Evolutionary conservation across 2,888 invertebrate genomes (phyloP).

Genomic region (Stramonita haemastoma): DNA sequence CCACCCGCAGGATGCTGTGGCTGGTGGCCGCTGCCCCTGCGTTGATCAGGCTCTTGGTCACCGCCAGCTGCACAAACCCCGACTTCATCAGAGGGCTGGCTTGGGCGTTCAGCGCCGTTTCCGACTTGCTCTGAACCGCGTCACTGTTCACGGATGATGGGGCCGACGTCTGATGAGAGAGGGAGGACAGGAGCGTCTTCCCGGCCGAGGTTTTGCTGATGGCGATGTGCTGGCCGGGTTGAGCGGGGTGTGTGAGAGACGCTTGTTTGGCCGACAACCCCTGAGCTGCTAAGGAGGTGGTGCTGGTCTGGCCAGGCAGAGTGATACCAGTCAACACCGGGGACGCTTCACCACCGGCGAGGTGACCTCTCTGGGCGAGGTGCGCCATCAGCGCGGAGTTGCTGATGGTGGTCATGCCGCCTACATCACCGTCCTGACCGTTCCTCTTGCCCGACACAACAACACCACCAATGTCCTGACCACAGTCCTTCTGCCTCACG

Average conservation of each 20-base stretch:
- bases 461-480: not conserved
- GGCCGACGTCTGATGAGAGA: not conserved
- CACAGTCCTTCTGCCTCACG: not conserved
- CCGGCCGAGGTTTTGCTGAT: not conserved
- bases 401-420: constrained; percentile 66
- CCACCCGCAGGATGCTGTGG: constrained; percentile 32
- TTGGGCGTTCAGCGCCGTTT: not conserved
- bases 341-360: not conserved
- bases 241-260: not conserved
- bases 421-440: constrained; percentile 72
- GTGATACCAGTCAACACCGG: no score
- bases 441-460: constrained; percentile 63
- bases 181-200: not conserved
- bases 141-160: constrained; percentile 13
- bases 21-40: constrained; percentile 15
- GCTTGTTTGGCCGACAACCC: not conserved
- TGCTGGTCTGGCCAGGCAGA: constrained; percentile 47
- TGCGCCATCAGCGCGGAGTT: constrained; percentile 31
- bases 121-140: constrained; percentile 10
- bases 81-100: not conserved
- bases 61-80: constrained; percentile 43
- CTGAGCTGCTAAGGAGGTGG: constrained; percentile 33
- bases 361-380: not conserved
- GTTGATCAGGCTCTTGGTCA: constrained; percentile 46
- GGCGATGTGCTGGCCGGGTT: not conserved